Conservation (phyloP, 2,888 invertebrate species). For the Perizoma flavofasciatum region DNA sequence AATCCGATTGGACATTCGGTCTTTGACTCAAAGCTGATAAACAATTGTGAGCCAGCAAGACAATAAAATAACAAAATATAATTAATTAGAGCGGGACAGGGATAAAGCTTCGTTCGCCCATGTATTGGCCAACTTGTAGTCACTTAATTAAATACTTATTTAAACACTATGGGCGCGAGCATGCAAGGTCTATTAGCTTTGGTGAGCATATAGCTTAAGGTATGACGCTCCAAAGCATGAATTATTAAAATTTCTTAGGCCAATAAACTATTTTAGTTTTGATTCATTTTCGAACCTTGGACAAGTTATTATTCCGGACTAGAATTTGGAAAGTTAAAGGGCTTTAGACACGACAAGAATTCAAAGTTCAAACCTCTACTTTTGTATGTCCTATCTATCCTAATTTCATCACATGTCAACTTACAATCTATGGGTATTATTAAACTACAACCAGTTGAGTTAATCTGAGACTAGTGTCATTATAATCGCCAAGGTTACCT, state of each 20-base stretch:
- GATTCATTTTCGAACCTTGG: slow-evolving; percentile 14
- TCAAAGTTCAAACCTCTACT: neutral
- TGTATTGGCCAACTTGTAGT: too few species aligned
- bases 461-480: slow-evolving; percentile 21
- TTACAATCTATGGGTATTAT: slow-evolving; percentile 24
- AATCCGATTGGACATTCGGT: too few species aligned
- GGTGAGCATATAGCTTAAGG: too few species aligned
- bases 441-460: slow-evolving; percentile 16
- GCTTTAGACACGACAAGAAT: neutral
- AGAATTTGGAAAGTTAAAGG: slow-evolving; percentile 25
- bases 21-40: too few species aligned
- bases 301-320: slow-evolving; percentile 24
- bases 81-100: too few species aligned
- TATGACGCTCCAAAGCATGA: neutral
- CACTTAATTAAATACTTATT: too few species aligned
- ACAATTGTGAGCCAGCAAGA: too few species aligned
- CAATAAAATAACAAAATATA: too few species aligned
- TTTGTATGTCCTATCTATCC: neutral
- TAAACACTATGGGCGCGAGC: too few species aligned
- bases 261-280: slow-evolving; percentile 10
- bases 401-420: slow-evolving; percentile 30
- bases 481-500: too few species aligned
- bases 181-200: too few species aligned
- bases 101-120: too few species aligned
- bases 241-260: slow-evolving; percentile 11